Percentiles rank a stretch among this genome's conserved stretches.
phyloP scores from a whole-genome alignment of 2,797 vertebrate genomes.

The Tapera naevia region DNA sequence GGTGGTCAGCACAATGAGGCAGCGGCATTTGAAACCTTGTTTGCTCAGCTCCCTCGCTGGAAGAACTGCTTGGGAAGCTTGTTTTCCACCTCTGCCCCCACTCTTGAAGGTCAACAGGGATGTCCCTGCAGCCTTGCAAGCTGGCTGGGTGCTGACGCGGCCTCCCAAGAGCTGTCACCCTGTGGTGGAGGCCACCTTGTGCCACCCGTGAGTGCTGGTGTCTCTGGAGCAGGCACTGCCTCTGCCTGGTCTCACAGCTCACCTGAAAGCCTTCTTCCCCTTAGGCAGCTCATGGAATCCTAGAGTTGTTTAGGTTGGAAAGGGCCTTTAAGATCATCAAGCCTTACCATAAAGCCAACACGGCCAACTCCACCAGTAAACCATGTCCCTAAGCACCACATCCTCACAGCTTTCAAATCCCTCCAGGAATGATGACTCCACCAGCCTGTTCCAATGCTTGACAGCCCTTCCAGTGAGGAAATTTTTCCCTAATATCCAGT shows the following conservation, averaged over 20 bases:
- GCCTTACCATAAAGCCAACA: no score
- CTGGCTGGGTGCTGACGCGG: not conserved
- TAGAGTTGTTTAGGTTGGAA: no score
- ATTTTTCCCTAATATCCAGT: no score
- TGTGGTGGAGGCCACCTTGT: fast-evolving
- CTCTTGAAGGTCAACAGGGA: not conserved
- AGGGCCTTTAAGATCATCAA: no score
- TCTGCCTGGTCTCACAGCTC: slow-evolving; percentile 7
- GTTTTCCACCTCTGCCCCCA: not conserved
- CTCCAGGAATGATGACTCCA: no score
- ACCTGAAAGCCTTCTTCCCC: slow-evolving; percentile 56
- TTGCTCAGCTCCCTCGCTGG: not conserved
- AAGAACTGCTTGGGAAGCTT: slow-evolving; percentile 30
- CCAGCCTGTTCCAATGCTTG: no score
- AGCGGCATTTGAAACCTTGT: slow-evolving; percentile 56
- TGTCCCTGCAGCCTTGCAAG: not conserved
- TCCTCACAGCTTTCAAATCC: no score
- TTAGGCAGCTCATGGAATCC: not conserved
- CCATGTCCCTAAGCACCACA: no score
- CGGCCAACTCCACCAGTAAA: no score
- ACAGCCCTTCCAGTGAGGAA: no score
- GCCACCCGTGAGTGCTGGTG: not conserved
- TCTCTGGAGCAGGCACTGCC: not conserved
- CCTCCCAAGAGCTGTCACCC: not conserved
- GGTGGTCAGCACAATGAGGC: not conserved